Percentiles rank a stretch among this genome's conserved stretches.
Conservation (phyloP, 2,888 invertebrate species). For the Tiliacea citrago region DNA sequence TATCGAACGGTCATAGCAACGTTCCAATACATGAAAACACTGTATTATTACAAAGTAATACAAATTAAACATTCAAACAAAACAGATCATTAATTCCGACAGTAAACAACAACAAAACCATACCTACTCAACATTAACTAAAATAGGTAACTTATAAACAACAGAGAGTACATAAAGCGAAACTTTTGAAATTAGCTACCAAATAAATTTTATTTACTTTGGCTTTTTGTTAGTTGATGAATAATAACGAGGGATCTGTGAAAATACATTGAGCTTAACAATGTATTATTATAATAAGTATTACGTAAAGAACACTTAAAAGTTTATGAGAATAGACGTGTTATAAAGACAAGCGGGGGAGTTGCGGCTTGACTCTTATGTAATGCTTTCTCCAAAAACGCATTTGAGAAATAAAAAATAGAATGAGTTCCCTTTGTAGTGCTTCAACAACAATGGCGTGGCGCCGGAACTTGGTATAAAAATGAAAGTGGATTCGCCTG, state of each 20-base stretch:
- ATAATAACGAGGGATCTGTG: conserved; percentile 67
- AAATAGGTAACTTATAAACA: conserved; percentile 69
- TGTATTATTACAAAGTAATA: neutral
- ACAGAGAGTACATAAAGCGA: conserved; percentile 58
- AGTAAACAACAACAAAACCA: conserved; percentile 59
- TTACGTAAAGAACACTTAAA: conserved; percentile 63
- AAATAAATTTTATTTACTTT: conserved; percentile 68
- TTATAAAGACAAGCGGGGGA: conserved; percentile 59
- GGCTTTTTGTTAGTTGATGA: conserved; percentile 64
- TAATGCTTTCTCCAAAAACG: conserved; percentile 75
- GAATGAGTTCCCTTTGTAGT: conserved; percentile 81
- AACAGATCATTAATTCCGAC: conserved; percentile 47
- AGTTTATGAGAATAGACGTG: conserved; percentile 63
- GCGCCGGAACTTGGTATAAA: conserved; percentile 86
- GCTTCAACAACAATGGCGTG: conserved; percentile 81
- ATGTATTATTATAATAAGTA: conserved; percentile 58
- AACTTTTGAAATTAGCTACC: conserved; percentile 64
- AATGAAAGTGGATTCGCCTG: conserved; percentile 89
- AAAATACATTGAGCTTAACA: conserved; percentile 56
- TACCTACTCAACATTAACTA: conserved; percentile 59
- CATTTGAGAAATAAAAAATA: conserved; percentile 76
- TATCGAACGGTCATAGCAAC: neutral
- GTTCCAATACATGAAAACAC: conserved; percentile 4
- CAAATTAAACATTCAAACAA: conserved; percentile 16
- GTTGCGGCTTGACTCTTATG: conserved; percentile 64